Evolutionary conservation across 2,888 invertebrate genomes (phyloP), one percentile per base, ranked within the genome.

Genomic region (Drosophila fulvimacula): DNA sequence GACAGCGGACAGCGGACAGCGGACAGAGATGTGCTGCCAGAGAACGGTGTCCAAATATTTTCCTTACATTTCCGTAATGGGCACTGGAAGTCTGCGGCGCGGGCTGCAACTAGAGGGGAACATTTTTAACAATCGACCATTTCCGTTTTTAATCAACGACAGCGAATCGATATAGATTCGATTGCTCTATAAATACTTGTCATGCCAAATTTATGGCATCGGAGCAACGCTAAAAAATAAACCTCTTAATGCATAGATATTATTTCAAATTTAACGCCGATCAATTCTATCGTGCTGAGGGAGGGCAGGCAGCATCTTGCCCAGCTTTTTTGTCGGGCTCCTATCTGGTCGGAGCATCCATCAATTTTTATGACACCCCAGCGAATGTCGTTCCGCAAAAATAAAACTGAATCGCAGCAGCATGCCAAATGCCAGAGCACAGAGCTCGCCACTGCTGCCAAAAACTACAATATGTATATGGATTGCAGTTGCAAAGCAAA

Each of bases 331-430:
- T 56, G 42, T 39, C 9, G 3, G 24, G 11, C 24, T 17, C 17
- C 13, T 5, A 34, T 42, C 17, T 17, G 44, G 42, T 7, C 11
- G 13, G 48, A 34, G 69, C 79, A 87, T 87, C 71, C 81, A 85
- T 85, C 84, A 85, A 87, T 77, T 85, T 85, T 85, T 87, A 85
- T 84, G 82, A 81, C 57, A 71, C 88, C 79, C 84, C 69, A 73
- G 88, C 75, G 88, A 75, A 66, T 69, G 73, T 69, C 63, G 73
- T 48, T 59, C 19, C 34, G 48, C 53, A 58, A 64, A 64, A 60
- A 49, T 51, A 55, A 51, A 69, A 64, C n/a, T 7, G 49, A 59
- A 66, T 53, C 46, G 24, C 32, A 21, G 51, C 48, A 34, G 52
- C 64, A 59, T 51, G 48, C 70, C 60, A 67, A 62, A 74, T 73